These are phyloP conservation scores for Trachelipus rathkii DNA, from an alignment of 1,140 invertebrate genomes.

Conservation along the genomic window DNA sequence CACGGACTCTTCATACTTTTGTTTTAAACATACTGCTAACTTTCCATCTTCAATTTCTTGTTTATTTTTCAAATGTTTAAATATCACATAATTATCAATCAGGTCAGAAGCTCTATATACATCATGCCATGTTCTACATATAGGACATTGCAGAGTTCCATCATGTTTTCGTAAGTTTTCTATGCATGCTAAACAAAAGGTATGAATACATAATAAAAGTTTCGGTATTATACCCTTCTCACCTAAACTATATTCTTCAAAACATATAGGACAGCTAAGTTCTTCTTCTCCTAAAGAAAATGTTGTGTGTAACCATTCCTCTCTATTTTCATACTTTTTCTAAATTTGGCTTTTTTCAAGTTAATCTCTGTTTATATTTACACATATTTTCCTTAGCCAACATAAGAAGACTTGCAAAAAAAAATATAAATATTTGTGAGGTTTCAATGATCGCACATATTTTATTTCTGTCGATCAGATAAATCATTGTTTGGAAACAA, in stretches of 20 bases:
- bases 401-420: too few species aligned
- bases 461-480: too few species aligned
- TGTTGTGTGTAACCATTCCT: neutral
- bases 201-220: conserved; percentile 26
- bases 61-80: conserved; percentile 11
- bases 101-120: conserved; percentile 17
- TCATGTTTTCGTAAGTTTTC: conserved; percentile 20
- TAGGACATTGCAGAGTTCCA: conserved; percentile 24
- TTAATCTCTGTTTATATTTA: too few species aligned
- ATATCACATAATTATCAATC: conserved; percentile 29
- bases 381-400: too few species aligned
- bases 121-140: conserved; percentile 23
- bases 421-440: too few species aligned
- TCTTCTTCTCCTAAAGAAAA: conserved; percentile 16
- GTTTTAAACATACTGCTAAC: neutral
- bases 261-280: conserved; percentile 26
- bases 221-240: conserved; percentile 5
- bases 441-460: too few species aligned
- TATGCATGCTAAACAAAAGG: conserved; percentile 26
- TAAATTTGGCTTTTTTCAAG: too few species aligned
- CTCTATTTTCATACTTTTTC: too few species aligned
- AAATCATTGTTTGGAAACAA: too few species aligned
- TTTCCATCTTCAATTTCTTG: neutral
- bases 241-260: conserved; percentile 21
- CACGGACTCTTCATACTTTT: neutral